Conservation (phyloP, 2,797 vertebrate genomes). For the Bufotes viridis region DNA sequence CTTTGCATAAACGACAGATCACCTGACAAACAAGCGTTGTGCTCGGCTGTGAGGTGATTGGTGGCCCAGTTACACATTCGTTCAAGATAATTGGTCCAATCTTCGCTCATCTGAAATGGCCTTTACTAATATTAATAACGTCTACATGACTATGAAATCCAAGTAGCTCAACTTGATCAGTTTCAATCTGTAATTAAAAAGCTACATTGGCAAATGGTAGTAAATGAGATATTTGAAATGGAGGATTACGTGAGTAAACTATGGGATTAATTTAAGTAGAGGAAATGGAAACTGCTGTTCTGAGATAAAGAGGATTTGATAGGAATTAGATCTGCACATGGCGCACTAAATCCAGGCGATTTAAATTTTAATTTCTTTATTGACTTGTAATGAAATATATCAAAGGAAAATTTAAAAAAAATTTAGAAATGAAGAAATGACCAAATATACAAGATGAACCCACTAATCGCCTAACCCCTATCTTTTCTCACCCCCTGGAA, state of each 20-base stretch:
- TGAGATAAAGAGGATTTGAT: conserved; percentile 42
- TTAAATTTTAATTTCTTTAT: conserved; percentile 15
- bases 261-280: conserved; percentile 28
- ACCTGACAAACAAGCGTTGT: too few relatives aligned
- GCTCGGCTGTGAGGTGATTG: too few relatives aligned
- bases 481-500: too few relatives aligned
- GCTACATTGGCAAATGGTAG: conserved; percentile 25
- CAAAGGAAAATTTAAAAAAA: background rate
- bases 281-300: conserved; percentile 44
- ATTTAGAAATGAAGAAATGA: background rate
- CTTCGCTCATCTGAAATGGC: background rate
- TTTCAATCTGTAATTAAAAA: conserved; percentile 33
- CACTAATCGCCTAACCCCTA: background rate
- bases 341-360: background rate
- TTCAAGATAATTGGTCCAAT: too few relatives aligned
- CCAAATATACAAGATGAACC: background rate
- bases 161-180: conserved; percentile 1
- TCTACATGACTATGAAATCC: background rate
- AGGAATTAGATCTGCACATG: conserved; percentile 38
- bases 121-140: background rate
- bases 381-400: conserved; percentile 3
- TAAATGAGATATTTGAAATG: conserved; percentile 43
- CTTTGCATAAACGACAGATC: too few relatives aligned
- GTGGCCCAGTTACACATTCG: too few relatives aligned
- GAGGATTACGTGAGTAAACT: conserved; percentile 40